Base-by-base conservation (phyloP, 2,113 vertebrate species). In the Zosterops hypoxanthus region DNA sequence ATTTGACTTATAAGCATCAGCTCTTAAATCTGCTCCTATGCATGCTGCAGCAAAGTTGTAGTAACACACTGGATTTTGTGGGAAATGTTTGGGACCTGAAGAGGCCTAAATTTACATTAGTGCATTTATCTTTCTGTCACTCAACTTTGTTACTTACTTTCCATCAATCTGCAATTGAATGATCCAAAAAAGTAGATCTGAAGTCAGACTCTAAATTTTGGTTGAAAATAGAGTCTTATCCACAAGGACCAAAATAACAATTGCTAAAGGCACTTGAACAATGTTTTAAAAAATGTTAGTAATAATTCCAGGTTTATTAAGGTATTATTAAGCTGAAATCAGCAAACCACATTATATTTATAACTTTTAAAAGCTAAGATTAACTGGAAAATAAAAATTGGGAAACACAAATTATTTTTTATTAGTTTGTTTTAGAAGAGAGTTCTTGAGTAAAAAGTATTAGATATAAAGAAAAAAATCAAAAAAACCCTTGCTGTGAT, bases 131-230 rank as follows among this genome's bases (percentile, higher is more conserved):
- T 92, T 90, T 94, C 75, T 88, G 66, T 65, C 69, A 71, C 39
- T 94, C 75, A 82, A 1, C 49, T 94, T 92, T 91, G n/a, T 64
- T 93, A 73, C 31, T 17, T 88, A 41, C 42, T 86, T 94, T 94
- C 53, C 18, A 61, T 64, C 50, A 46, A 29, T 59, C 49, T 70
- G 65, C 42, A 79, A 23, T 8, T 68, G 49, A 79, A 50, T 7
- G 11, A 65, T 24, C 53, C 83, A n/a, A 63, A 86, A 82, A 83
- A 86, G 11, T 47, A 82, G 16, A 41, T 64, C 78, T 70, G 31
- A 69, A 26, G 71, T 29, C 5, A 87, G 23, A 72, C 9, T 79
- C 42, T 22, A 60, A 66, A 50, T 75, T 73, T 87, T 75, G 7
- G 22, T 59, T 89, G 84, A 68, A 92, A 93, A 71, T 64, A 25